Conservation (phyloP, 2,888 invertebrate genomes). For the Synanthedon myopaeformis region DNA sequence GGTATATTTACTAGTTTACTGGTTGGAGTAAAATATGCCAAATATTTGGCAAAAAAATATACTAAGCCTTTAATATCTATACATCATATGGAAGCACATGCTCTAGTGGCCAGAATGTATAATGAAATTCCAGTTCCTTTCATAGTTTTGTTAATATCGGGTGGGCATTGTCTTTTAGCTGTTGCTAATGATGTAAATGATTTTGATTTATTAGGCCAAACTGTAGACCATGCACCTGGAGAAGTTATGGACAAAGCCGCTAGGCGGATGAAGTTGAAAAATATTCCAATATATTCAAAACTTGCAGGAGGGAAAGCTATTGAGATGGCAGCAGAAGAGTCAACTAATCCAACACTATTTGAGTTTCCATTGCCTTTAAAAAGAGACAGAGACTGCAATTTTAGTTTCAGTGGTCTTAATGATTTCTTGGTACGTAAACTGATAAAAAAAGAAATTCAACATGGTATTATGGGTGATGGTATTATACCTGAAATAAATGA, state of each 20-base stretch:
- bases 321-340: constrained; percentile 80
- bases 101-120: constrained; percentile 85
- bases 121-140: constrained; percentile 85
- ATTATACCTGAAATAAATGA: constrained; percentile 82
- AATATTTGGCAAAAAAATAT: constrained; percentile 74
- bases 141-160: constrained; percentile 89
- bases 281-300: constrained; percentile 78
- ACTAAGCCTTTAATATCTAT: constrained; percentile 91
- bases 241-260: constrained; percentile 94
- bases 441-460: constrained; percentile 67
- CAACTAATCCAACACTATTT: constrained; percentile 74
- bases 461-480: constrained; percentile 72
- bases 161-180: constrained; percentile 89
- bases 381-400: constrained; percentile 82
- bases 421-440: constrained; percentile 71
- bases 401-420: constrained; percentile 89
- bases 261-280: constrained; percentile 83
- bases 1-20: constrained; percentile 82
- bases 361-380: constrained; percentile 75
- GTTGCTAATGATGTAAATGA: constrained; percentile 79
- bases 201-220: constrained; percentile 84
- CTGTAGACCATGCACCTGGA: constrained; percentile 90
- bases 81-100: constrained; percentile 99
- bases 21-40: constrained; percentile 87
- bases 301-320: constrained; percentile 88